Conservation (phyloP, 2,888 invertebrate species). For the Tipula helvola region DNA sequence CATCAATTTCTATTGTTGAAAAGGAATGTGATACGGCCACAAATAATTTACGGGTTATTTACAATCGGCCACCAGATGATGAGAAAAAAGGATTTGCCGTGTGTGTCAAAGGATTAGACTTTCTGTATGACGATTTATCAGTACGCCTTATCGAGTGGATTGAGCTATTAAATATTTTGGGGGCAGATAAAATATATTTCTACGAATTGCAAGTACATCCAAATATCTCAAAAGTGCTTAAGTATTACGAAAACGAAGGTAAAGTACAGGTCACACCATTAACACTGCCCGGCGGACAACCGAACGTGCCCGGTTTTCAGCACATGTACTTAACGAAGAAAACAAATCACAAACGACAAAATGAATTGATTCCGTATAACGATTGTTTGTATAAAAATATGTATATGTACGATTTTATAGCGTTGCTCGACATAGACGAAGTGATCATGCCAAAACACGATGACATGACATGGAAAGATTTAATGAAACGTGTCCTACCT, state of each 20-base stretch:
- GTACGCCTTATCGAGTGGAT: slow-evolving; percentile 90
- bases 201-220: slow-evolving; percentile 87
- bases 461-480: slow-evolving; percentile 55
- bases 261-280: slow-evolving; percentile 65
- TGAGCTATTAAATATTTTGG: slow-evolving; percentile 70
- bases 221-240: slow-evolving; percentile 69
- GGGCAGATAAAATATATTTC: slow-evolving; percentile 84
- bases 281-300: slow-evolving; percentile 78
- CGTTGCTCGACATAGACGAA: slow-evolving; percentile 88
- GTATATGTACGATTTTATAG: slow-evolving; percentile 79
- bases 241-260: slow-evolving; percentile 50
- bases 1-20: slow-evolving; percentile 76
- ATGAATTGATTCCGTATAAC: slow-evolving; percentile 92
- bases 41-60: slow-evolving; percentile 72
- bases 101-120: slow-evolving; percentile 89
- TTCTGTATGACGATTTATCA: slow-evolving; percentile 80
- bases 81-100: slow-evolving; percentile 73
- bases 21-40: slow-evolving; percentile 73
- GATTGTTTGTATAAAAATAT: slow-evolving; percentile 90
- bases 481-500: slow-evolving; percentile 59
- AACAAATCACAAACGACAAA: slow-evolving; percentile 85
- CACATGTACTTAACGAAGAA: slow-evolving; percentile 83
- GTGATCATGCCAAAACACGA: slow-evolving; percentile 81
- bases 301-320: slow-evolving; percentile 78
- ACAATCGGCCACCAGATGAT: slow-evolving; percentile 53